These are phyloP conservation scores for Rhabdomys pumilio DNA, from an alignment of 2,797 vertebrate genomes.

Conservation along the genomic window DNA sequence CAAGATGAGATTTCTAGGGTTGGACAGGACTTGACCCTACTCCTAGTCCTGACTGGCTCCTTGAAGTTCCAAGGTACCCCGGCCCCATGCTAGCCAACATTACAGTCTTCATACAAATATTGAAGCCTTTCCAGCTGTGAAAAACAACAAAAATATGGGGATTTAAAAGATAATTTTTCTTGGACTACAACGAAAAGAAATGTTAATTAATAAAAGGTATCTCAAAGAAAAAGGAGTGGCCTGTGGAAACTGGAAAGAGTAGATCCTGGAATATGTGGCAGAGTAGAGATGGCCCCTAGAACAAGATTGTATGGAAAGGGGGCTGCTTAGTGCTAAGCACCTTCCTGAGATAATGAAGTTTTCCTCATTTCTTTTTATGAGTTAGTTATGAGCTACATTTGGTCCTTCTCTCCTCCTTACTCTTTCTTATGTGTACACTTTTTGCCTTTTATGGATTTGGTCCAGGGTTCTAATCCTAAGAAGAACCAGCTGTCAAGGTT, in stretches of 20 bases:
- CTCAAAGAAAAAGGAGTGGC: neutral
- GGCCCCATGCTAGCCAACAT: neutral
- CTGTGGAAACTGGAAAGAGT: neutral
- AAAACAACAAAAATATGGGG: neutral
- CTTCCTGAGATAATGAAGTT: neutral
- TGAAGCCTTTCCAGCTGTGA: neutral
- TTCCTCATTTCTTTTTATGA: neutral
- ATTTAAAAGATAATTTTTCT: conserved; percentile 31
- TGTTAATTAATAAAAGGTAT: conserved; percentile 39
- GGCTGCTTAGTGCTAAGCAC: neutral
- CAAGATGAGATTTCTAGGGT: too few species aligned
- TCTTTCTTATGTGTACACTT: neutral
- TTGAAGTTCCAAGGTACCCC: neutral
- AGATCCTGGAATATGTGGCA: neutral
- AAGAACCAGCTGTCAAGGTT: neutral
- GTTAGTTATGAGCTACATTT: neutral
- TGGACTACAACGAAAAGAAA: conserved; percentile 16
- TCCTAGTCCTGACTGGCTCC: too few species aligned
- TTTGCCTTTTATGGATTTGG: neutral
- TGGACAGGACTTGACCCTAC: too few species aligned
- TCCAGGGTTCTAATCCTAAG: neutral
- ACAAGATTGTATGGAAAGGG: neutral
- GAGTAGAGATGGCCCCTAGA: neutral
- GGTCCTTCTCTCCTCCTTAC: neutral
- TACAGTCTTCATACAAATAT: conserved; percentile 12